phyloP scores from a whole-genome alignment of 2,113 vertebrate species.

The Harpagus bidentatus region DNA sequence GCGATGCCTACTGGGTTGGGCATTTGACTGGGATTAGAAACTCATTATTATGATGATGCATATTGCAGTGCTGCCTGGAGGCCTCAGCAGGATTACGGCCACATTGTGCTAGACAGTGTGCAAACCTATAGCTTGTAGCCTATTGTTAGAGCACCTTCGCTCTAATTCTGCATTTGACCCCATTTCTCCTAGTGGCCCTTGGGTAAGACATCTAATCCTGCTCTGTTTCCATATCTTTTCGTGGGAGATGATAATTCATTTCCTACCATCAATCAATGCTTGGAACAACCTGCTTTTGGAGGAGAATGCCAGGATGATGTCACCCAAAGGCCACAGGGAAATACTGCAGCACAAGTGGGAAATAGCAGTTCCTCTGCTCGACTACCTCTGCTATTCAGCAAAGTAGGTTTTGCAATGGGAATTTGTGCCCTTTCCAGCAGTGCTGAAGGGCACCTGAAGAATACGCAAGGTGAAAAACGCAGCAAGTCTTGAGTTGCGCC shows the following conservation, averaged over 20 bases:
- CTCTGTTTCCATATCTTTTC: background rate
- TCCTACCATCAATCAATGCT: background rate
- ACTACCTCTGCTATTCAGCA: background rate
- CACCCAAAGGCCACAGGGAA: background rate
- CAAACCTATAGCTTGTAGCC: background rate
- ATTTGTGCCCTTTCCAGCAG: background rate
- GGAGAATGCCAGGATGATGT: background rate
- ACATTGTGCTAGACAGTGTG: background rate
- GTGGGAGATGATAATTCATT: background rate
- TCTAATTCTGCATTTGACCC: slow-evolving; percentile 1
- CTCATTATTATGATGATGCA: slow-evolving; percentile 6
- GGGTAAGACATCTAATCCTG: background rate
- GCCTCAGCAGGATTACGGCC: background rate
- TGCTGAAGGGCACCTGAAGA: background rate
- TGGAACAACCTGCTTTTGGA: background rate
- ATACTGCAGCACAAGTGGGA: background rate
- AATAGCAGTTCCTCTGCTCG: background rate
- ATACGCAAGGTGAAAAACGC: background rate
- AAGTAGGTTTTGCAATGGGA: background rate
- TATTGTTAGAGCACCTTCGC: background rate
- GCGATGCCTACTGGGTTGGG: slow-evolving; percentile 31
- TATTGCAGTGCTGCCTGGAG: background rate
- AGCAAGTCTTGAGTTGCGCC: background rate
- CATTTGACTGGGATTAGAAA: slow-evolving; percentile 32
- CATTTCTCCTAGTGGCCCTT: background rate